These are phyloP conservation scores for Lepidochrysops patricia DNA, from an alignment of 2,888 invertebrate species.

Conservation along the genomic window DNA sequence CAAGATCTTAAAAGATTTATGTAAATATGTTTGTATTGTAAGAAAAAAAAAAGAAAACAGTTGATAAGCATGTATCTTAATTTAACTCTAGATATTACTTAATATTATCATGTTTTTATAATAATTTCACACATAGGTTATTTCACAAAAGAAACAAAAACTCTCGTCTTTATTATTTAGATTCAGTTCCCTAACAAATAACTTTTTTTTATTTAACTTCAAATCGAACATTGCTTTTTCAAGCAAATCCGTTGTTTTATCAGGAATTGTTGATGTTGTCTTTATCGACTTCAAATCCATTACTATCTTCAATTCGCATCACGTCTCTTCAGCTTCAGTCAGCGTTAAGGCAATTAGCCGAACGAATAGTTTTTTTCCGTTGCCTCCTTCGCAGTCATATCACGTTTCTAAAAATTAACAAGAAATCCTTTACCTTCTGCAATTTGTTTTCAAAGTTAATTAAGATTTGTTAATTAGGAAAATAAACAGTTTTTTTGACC, in stretches of 20 bases:
- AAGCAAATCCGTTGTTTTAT: neutral
- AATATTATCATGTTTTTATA: too few species aligned
- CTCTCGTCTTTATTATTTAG: neutral
- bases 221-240: neutral
- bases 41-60: neutral
- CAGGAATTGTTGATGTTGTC: neutral
- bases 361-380: conserved; percentile 35
- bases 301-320: conserved; percentile 21
- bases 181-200: too few species aligned
- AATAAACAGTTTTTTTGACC: neutral
- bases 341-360: conserved; percentile 35
- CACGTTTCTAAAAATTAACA: conserved; percentile 24
- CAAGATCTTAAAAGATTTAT: too few species aligned
- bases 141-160: too few species aligned
- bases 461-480: neutral
- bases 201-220: neutral
- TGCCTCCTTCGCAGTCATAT: conserved; percentile 27
- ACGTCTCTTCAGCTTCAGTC: conserved; percentile 23
- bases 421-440: conserved; percentile 8
- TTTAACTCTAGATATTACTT: neutral
- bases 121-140: too few species aligned
- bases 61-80: neutral
- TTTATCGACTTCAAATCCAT: conserved; percentile 15
- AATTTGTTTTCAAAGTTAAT: neutral
- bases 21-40: too few species aligned